Conservation (phyloP, 2,113 vertebrate genomes). For the Planiliza haematocheilus region DNA sequence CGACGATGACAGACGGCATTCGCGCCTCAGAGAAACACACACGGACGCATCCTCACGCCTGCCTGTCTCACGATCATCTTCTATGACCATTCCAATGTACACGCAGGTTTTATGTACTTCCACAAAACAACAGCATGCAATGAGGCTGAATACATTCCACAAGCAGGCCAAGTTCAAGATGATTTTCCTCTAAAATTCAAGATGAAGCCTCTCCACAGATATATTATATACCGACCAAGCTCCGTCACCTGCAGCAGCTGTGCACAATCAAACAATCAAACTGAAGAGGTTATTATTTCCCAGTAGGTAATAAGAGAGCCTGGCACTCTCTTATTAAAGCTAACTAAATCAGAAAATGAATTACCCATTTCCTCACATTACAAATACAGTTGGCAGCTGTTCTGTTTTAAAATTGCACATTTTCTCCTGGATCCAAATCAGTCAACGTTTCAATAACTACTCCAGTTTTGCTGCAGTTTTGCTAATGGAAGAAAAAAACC, state of each 20-base stretch:
- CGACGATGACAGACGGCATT: constrained; percentile 67
- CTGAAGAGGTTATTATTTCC: constrained; percentile 30
- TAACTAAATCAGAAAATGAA: constrained; percentile 28
- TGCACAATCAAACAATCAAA: constrained; percentile 27
- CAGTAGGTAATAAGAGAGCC: constrained; percentile 24
- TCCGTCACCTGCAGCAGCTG: constrained; percentile 41
- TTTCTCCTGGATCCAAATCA: constrained; percentile 13
- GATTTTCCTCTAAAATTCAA: no score
- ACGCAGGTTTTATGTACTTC: not conserved
- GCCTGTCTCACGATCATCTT: constrained; percentile 5
- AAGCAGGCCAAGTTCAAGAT: no score
- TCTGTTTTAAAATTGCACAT: not conserved
- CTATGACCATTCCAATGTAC: not conserved
- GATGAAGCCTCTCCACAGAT: no score
- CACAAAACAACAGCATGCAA: constrained; percentile 2
- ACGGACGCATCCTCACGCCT: constrained; percentile 7
- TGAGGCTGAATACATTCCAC: not conserved
- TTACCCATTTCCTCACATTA: not conserved
- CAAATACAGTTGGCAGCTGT: not conserved
- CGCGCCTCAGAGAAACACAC: constrained; percentile 42
- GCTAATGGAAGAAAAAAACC: no score
- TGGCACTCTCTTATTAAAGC: constrained; percentile 18
- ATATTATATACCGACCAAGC: constrained; percentile 9
- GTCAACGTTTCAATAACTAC: not conserved
- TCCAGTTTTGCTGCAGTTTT: no score